Evolutionary conservation across 1,140 invertebrate genomes (phyloP).

Genomic region (Hydropsyche tenuis): DNA sequence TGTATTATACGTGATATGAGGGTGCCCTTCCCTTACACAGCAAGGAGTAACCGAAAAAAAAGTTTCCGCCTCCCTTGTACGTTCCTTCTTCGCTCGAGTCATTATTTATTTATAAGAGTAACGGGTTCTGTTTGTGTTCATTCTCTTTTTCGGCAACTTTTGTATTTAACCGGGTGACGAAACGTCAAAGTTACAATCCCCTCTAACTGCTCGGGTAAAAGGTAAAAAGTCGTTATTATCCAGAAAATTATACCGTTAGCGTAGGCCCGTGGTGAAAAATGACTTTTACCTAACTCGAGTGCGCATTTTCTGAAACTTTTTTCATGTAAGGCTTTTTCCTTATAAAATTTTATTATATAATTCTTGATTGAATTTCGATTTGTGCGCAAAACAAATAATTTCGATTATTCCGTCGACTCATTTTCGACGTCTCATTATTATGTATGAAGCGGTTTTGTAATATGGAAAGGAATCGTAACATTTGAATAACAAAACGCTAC

Average conservation of each 20-base stretch:
- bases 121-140: constrained; percentile 39
- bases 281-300: too few relatives aligned
- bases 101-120: constrained; percentile 42
- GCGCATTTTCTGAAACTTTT: too few relatives aligned
- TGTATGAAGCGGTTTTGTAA: too few relatives aligned
- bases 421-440: too few relatives aligned
- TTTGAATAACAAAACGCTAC: too few relatives aligned
- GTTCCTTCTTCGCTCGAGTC: constrained; percentile 2
- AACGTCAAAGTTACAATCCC: constrained; percentile 29
- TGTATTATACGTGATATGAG: background rate
- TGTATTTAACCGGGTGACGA: constrained; percentile 26
- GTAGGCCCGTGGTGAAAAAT: too few relatives aligned
- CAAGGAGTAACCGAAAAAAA: constrained; percentile 2
- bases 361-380: too few relatives aligned
- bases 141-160: constrained; percentile 18
- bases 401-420: too few relatives aligned
- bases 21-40: background rate
- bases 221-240: constrained; percentile 16
- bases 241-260: constrained; percentile 1
- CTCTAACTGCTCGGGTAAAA: constrained; percentile 11
- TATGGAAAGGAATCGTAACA: too few relatives aligned
- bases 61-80: background rate
- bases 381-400: too few relatives aligned
- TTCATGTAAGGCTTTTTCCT: too few relatives aligned
- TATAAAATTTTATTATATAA: too few relatives aligned